These are phyloP conservation scores for Platichthys stellatus DNA, from an alignment of 2,113 vertebrate genomes.

Conservation along the genomic window DNA sequence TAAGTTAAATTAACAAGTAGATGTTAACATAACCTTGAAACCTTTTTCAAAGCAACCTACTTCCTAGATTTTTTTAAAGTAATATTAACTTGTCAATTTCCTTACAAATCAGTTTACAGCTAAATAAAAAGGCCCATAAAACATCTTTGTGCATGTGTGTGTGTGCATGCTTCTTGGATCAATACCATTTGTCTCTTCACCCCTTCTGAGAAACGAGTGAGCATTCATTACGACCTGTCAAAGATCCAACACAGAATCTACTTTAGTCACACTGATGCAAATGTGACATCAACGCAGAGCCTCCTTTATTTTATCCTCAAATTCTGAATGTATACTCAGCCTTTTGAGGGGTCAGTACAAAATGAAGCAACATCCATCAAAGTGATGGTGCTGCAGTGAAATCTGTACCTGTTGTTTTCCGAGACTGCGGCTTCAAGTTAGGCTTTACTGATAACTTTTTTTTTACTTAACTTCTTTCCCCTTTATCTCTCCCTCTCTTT, in stretches of 20 bases:
- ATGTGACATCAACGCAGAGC: slow-evolving; percentile 28
- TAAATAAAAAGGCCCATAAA: slow-evolving; percentile 7
- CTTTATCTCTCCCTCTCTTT: slow-evolving; percentile 20
- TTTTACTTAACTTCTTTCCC: not conserved
- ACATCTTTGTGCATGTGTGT: not conserved
- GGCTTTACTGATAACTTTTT: not conserved
- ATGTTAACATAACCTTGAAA: too few species aligned
- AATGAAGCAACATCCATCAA: slow-evolving; percentile 14
- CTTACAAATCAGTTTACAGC: not conserved
- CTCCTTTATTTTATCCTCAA: slow-evolving; percentile 36
- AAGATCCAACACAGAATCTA: slow-evolving; percentile 28
- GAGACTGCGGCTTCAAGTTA: not conserved
- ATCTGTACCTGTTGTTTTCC: not conserved
- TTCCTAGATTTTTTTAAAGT: not conserved
- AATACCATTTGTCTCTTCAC: slow-evolving; percentile 41
- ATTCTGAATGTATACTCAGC: slow-evolving; percentile 29
- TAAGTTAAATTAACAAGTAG: too few species aligned
- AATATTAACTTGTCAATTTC: not conserved
- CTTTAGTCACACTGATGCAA: slow-evolving; percentile 25
- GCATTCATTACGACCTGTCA: slow-evolving; percentile 42
- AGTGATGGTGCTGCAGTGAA: not conserved
- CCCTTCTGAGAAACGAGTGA: slow-evolving; percentile 39
- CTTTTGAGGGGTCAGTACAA: slow-evolving; percentile 18
- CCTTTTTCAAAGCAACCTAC: too few species aligned
- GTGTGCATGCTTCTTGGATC: slow-evolving; percentile 32